Conservation (phyloP, 2,888 invertebrate genomes). For the Drosophila ustulata region DNA sequence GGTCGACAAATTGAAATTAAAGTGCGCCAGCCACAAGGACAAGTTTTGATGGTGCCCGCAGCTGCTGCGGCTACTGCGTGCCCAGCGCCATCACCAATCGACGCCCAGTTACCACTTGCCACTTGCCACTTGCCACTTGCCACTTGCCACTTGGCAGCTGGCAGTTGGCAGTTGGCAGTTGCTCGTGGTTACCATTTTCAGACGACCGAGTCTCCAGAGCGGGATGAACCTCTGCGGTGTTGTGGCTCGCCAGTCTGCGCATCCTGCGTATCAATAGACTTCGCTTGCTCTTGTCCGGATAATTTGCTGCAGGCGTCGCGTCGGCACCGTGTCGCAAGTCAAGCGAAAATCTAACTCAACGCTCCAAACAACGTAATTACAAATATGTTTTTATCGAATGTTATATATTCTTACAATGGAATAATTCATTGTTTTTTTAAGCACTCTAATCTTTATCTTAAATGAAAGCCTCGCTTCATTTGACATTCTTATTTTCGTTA, state of each 20-base stretch:
- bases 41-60: constrained; percentile 75
- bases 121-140: constrained; percentile 16
- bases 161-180: constrained; percentile 22
- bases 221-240: constrained; percentile 61
- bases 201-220: constrained; percentile 25
- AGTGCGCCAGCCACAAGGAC: constrained; percentile 73
- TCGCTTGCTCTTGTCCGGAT: constrained; percentile 45
- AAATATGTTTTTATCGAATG: neutral
- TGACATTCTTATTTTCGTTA: neutral
- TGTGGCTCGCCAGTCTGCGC: constrained; percentile 50
- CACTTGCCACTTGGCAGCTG: constrained; percentile 16
- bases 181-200: constrained; percentile 17
- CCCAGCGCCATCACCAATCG: constrained; percentile 28
- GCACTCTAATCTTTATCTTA: too few relatives aligned
- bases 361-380: neutral
- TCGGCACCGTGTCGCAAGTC: constrained; percentile 37
- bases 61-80: constrained; percentile 66
- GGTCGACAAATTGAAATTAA: constrained; percentile 75
- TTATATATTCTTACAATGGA: too few relatives aligned
- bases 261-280: constrained; percentile 69
- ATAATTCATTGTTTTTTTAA: too few relatives aligned
- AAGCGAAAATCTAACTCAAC: neutral
- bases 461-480: too few relatives aligned
- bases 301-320: constrained; percentile 48
- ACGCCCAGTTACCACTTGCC: constrained; percentile 22